These are phyloP conservation scores for Sardina pilchardus DNA, from an alignment of 2,113 vertebrate species.

Conservation along the genomic window DNA sequence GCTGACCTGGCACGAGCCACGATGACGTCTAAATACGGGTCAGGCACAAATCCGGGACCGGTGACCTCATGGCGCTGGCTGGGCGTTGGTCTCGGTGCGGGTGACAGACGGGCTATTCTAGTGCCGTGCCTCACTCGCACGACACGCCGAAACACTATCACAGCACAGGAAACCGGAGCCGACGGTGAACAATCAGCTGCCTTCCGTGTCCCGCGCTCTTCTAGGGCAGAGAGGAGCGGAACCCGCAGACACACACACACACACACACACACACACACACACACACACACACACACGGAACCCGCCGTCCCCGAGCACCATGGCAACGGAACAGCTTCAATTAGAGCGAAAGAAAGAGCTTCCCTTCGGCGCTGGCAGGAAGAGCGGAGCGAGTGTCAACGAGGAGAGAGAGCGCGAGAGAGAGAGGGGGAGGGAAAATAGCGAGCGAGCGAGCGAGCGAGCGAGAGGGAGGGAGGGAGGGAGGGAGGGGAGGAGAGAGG, in stretches of 20 bases:
- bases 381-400: constrained; percentile 48
- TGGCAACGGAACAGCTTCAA: constrained; percentile 61
- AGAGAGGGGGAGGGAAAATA: background rate
- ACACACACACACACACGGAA: too few species aligned
- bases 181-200: constrained; percentile 54
- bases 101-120: constrained; percentile 29
- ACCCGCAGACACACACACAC: too few species aligned
- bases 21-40: background rate
- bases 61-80: background rate
- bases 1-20: background rate
- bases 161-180: constrained; percentile 28
- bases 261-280: too few species aligned
- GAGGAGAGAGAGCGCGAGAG: constrained; percentile 40
- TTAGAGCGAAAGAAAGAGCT: constrained; percentile 58
- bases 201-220: constrained; percentile 44
- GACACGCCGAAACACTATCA: constrained; percentile 27
- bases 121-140: constrained; percentile 21
- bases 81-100: background rate
- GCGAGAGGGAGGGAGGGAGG: constrained; percentile 29
- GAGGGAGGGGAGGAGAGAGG: constrained; percentile 36
- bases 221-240: constrained; percentile 41
- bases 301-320: constrained; percentile 38
- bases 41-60: background rate
- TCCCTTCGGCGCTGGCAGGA: constrained; percentile 51
- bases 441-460: constrained; percentile 29